phyloP scores from a whole-genome alignment of 2,888 invertebrate genomes.

The Rhimphoctona megacephalus region DNA sequence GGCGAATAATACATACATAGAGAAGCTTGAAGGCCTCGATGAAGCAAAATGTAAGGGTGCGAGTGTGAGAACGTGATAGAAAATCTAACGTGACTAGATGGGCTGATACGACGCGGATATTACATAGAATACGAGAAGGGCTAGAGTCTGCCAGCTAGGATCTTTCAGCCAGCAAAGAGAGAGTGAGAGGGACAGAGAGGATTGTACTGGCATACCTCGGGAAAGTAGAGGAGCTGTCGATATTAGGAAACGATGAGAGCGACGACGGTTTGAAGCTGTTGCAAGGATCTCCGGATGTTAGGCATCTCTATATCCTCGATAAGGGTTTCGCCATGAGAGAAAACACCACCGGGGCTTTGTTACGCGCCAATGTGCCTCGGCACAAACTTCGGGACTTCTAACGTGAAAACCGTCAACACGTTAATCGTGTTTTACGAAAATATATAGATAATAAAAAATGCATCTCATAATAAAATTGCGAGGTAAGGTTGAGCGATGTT shows the following conservation, averaged over 20 bases:
- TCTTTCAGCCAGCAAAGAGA: conserved; percentile 16
- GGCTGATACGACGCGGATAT: conserved; percentile 82
- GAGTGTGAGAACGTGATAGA: conserved; percentile 70
- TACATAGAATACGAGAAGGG: conserved; percentile 73
- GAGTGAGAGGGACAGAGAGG: neutral
- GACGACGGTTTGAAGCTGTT: conserved; percentile 39
- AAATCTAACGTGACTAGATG: conserved; percentile 79
- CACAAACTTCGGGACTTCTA: conserved; percentile 57
- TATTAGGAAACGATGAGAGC: conserved; percentile 72
- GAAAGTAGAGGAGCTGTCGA: conserved; percentile 82
- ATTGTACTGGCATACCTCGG: conserved; percentile 73
- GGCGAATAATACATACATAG: conserved; percentile 54
- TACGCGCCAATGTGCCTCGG: conserved; percentile 42
- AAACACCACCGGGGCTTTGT: conserved; percentile 48
- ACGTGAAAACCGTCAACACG: conserved; percentile 46
- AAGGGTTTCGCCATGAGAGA: conserved; percentile 37
- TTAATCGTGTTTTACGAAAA: conserved; percentile 58
- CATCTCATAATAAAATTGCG: conserved; percentile 21
- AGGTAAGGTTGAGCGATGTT: neutral
- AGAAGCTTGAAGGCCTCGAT: conserved; percentile 66
- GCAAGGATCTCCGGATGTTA: conserved; percentile 44
- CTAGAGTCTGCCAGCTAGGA: conserved; percentile 18
- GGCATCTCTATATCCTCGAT: conserved; percentile 33
- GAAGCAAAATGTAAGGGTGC: conserved; percentile 37
- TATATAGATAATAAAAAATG: conserved; percentile 15